Percentiles rank a stretch among this genome's conserved stretches.
Evolutionary conservation across 2,113 vertebrate species (phyloP).

Genomic region (Vombatus ursinus): DNA sequence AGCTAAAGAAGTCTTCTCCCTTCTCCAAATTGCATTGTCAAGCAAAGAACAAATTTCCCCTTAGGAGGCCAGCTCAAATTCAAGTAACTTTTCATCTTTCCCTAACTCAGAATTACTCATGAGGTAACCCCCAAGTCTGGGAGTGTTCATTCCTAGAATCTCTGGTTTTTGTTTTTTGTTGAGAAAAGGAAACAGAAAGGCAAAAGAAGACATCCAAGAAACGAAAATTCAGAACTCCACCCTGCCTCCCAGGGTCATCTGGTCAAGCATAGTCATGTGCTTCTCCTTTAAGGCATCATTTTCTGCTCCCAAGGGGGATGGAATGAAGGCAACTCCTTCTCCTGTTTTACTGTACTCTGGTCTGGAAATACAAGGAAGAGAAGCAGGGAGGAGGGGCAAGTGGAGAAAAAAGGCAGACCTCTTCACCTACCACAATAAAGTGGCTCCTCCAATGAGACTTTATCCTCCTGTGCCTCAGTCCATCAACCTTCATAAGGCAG

Average conservation of each 20-base stretch:
- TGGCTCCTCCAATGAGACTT: neutral
- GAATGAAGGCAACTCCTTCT: neutral
- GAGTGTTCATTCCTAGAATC: neutral
- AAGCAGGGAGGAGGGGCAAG: neutral
- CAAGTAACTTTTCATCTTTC: neutral
- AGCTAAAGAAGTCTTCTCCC: neutral
- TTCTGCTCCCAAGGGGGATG: neutral
- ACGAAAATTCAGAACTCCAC: neutral
- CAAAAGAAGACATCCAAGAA: neutral
- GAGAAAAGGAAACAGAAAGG: neutral
- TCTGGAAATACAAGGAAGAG: neutral
- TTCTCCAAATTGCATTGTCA: neutral
- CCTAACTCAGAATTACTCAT: neutral
- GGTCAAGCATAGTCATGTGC: neutral
- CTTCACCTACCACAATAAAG: neutral
- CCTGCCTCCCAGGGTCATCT: neutral
- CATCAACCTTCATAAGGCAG: neutral
- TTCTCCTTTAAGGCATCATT: neutral
- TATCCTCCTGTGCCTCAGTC: neutral
- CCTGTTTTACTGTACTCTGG: neutral
- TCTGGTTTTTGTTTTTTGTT: neutral
- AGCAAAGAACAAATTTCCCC: no score
- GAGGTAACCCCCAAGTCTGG: neutral
- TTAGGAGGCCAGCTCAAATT: neutral
- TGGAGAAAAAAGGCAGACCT: neutral